phyloP scores from a whole-genome alignment of 2,888 invertebrate genomes.

The Hyalella azteca region DNA sequence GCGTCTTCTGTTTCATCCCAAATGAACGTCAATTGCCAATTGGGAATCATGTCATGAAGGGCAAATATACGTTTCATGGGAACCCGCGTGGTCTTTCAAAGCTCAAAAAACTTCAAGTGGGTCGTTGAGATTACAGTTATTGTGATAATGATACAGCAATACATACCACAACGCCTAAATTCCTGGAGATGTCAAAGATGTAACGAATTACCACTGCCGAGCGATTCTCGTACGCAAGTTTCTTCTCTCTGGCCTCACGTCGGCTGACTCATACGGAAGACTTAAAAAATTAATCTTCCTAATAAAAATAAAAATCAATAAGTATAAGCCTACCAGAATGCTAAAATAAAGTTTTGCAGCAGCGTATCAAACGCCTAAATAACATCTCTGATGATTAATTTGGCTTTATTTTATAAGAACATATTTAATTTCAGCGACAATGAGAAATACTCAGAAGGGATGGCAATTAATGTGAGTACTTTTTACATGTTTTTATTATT shows the following conservation, averaged over 20 bases:
- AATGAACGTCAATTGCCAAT: constrained; percentile 33
- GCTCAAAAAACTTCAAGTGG: constrained; percentile 1
- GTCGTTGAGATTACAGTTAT: constrained; percentile 16
- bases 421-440: background rate
- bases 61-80: constrained; percentile 18
- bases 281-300: too few relatives aligned
- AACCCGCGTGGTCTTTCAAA: background rate
- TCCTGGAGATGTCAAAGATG: constrained; percentile 33
- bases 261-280: too few relatives aligned
- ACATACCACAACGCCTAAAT: constrained; percentile 20
- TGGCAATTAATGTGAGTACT: background rate
- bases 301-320: too few relatives aligned
- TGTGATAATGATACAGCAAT: constrained; percentile 26
- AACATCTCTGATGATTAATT: too few relatives aligned
- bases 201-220: constrained; percentile 26
- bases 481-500: background rate
- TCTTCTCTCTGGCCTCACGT: background rate
- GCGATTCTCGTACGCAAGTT: background rate
- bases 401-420: too few relatives aligned
- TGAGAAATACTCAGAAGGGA: background rate
- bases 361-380: too few relatives aligned
- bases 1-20: constrained; percentile 33
- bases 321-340: too few relatives aligned
- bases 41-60: constrained; percentile 25
- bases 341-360: too few relatives aligned